Conservation (phyloP, 1,140 invertebrate genomes). For the Ceratina australensis region DNA sequence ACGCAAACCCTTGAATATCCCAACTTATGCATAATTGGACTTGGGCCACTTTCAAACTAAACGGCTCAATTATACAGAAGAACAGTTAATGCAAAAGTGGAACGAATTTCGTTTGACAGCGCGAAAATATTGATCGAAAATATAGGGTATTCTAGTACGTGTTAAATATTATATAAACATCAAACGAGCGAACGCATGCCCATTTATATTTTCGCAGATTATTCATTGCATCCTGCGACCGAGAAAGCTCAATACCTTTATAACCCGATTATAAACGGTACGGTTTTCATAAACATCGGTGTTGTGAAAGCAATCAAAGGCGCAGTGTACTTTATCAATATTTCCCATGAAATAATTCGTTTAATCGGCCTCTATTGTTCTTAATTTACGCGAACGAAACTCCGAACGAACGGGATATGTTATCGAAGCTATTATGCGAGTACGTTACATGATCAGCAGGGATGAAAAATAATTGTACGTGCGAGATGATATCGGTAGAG, state of each 20-base stretch:
- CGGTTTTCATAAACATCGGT: neutral
- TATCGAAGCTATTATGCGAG: no score
- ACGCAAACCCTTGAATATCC: no score
- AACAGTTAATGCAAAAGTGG: no score
- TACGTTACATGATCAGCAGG: neutral
- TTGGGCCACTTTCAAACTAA: no score
- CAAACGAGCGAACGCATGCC: neutral
- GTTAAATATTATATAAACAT: neutral
- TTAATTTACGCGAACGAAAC: neutral
- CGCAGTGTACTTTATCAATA: neutral
- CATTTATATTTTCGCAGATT: neutral
- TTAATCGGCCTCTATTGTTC: neutral
- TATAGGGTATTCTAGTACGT: neutral
- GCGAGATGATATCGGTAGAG: no score
- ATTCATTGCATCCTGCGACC: neutral
- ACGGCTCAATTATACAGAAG: no score
- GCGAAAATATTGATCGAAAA: neutral
- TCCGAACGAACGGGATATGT: neutral
- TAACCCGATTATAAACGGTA: constrained; percentile 1
- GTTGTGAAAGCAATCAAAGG: neutral
- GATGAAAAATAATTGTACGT: neutral
- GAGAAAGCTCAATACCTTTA: neutral
- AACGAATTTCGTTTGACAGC: no score
- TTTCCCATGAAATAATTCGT: neutral
- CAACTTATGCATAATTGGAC: no score